These are phyloP conservation scores for Tenebrosternarchus preto DNA, from an alignment of 2,113 vertebrate genomes.

Conservation along the genomic window DNA sequence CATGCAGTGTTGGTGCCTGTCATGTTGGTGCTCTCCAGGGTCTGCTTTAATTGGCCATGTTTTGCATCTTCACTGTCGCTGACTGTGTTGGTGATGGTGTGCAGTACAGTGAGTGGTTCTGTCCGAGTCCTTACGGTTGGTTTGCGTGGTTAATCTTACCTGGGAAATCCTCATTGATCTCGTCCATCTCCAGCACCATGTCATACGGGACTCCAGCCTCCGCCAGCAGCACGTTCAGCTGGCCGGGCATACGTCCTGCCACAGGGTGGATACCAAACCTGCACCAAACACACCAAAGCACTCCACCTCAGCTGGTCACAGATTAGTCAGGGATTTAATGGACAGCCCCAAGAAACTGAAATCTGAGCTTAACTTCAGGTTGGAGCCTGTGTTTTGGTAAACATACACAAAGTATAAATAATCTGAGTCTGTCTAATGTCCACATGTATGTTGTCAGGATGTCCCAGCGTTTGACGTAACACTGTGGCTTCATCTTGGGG, in stretches of 20 bases:
- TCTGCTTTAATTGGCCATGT: background rate
- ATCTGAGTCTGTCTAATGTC: no score
- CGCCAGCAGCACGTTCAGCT: slow-evolving; percentile 93
- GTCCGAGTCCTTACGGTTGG: background rate
- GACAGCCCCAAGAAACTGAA: no score
- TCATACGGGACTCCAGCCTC: slow-evolving; percentile 98
- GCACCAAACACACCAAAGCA: slow-evolving; percentile 2
- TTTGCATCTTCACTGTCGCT: background rate
- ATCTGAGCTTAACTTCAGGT: no score
- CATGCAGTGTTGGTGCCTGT: background rate
- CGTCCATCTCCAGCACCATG: slow-evolving; percentile 97
- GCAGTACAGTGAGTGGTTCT: background rate
- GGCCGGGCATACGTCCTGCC: slow-evolving; percentile 95
- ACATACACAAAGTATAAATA: no score
- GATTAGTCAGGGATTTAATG: no score
- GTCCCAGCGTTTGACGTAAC: no score
- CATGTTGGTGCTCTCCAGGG: background rate
- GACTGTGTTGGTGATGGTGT: background rate
- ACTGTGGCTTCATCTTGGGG: no score
- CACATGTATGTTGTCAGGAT: no score
- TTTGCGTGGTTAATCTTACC: slow-evolving; percentile 67
- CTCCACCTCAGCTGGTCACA: no score
- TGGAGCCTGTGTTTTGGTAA: no score
- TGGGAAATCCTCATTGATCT: slow-evolving; percentile 94
- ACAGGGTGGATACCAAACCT: slow-evolving; percentile 98